A percentile compares a stretch with the other conserved stretches of the same genome.
Evolutionary conservation across 2,888 invertebrate genomes (phyloP).

Genomic region (Ferrisia virgata): DNA sequence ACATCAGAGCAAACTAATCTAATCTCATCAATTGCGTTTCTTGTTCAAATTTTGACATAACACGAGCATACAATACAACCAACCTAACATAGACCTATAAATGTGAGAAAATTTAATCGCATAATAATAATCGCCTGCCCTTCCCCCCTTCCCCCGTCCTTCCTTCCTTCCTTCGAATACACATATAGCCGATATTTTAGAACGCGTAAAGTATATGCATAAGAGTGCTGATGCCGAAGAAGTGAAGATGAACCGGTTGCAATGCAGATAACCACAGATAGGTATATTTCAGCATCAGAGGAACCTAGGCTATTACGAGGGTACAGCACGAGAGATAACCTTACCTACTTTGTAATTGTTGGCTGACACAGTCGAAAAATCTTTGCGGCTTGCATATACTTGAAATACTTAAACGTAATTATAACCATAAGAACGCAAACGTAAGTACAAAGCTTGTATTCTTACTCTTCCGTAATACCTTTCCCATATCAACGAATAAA

Average conservation of each 20-base stretch:
- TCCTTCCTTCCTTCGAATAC: no score
- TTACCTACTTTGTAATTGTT: neutral
- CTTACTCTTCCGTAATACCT: slow-evolving; percentile 28
- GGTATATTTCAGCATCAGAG: neutral
- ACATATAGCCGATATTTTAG: no score
- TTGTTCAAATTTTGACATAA: neutral
- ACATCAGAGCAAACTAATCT: neutral
- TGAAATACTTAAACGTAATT: neutral
- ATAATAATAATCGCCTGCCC: no score
- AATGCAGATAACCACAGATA: neutral
- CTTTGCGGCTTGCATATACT: neutral
- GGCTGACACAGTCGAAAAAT: neutral
- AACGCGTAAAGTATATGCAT: no score
- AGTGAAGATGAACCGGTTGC: neutral
- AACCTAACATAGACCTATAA: neutral
- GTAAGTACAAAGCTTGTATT: neutral
- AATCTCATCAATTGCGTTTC: neutral
- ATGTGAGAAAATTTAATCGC: no score
- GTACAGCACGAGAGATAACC: neutral
- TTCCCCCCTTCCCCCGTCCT: no score
- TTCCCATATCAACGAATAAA: slow-evolving; percentile 30
- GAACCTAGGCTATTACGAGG: neutral
- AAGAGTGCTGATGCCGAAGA: no score
- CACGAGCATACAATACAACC: neutral
- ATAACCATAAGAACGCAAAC: neutral